Percentiles rank a stretch among this genome's conserved stretches.
These are phyloP conservation scores for Ageneiosus marmoratus DNA, from an alignment of 2,113 vertebrate genomes.

Conservation along the genomic window DNA sequence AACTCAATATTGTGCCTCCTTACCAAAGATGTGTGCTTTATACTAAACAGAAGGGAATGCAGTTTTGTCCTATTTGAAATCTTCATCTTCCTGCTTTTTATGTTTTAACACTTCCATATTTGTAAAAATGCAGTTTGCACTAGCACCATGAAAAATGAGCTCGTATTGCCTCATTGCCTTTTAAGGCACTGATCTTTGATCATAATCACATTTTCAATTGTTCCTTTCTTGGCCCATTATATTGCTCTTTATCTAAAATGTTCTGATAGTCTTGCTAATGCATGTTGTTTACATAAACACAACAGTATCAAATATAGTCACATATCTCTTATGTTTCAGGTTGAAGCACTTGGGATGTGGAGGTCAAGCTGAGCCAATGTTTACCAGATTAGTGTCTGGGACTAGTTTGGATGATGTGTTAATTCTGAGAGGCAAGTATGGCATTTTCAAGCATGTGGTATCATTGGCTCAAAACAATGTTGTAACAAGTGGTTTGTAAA, in stretches of 20 bases:
- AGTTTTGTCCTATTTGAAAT: conserved; percentile 23
- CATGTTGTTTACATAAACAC: too few species aligned
- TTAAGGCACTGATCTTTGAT: conserved; percentile 26
- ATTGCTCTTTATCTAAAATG: not conserved
- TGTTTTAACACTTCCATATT: not conserved
- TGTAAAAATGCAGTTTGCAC: conserved; percentile 2
- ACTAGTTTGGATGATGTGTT: not conserved
- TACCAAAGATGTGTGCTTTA: conserved; percentile 6
- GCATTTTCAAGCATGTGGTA: not conserved
- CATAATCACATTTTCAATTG: not conserved
- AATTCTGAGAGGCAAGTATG: not conserved
- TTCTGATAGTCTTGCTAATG: not conserved
- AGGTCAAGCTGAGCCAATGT: not conserved
- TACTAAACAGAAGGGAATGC: conserved; percentile 5
- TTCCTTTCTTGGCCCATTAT: not conserved
- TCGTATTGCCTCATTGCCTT: conserved; percentile 14
- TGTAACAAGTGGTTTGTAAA: not conserved
- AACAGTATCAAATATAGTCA: too few species aligned
- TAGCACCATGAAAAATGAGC: not conserved
- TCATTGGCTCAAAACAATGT: not conserved
- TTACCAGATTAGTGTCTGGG: conserved; percentile 18
- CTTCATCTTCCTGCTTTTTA: not conserved
- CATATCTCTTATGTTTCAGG: conserved; percentile 24
- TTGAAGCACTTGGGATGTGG: not conserved
- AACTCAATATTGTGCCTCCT: not conserved